phyloP scores from a whole-genome alignment of 2,797 vertebrate genomes.

The Lithobates pipiens region DNA sequence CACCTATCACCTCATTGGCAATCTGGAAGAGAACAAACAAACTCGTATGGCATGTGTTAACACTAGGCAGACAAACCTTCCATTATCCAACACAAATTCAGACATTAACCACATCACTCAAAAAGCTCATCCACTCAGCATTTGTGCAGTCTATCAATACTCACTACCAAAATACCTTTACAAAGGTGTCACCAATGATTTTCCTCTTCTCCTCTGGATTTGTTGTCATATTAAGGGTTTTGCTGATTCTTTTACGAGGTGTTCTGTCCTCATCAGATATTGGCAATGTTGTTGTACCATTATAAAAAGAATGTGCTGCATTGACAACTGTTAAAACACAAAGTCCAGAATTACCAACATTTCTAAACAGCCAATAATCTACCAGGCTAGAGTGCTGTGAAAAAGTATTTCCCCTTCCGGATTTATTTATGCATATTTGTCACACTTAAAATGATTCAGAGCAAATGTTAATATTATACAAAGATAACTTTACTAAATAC shows the following conservation, averaged over 20 bases:
- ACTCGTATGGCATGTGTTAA: neutral
- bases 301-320: conserved; percentile 97
- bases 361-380: no score
- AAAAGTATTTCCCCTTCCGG: no score
- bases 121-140: neutral
- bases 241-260: conserved; percentile 97
- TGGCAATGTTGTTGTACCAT: conserved; percentile 96
- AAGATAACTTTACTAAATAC: no score
- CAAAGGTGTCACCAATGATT: conserved; percentile 98
- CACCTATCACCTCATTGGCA: conserved; percentile 97
- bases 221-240: conserved; percentile 98
- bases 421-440: no score
- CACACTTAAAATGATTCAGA: no score
- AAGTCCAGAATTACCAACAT: neutral
- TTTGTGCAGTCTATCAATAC: neutral
- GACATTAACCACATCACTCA: neutral
- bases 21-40: conserved; percentile 76
- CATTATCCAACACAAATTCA: neutral
- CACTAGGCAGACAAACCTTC: neutral
- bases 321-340: conserved; percentile 86
- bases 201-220: conserved; percentile 98
- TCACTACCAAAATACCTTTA: conserved; percentile 82
- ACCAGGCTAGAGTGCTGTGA: no score
- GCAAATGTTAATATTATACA: no score
- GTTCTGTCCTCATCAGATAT: conserved; percentile 98